phyloP scores from a whole-genome alignment of 2,797 vertebrate species.

The Nyctibius grandis region DNA sequence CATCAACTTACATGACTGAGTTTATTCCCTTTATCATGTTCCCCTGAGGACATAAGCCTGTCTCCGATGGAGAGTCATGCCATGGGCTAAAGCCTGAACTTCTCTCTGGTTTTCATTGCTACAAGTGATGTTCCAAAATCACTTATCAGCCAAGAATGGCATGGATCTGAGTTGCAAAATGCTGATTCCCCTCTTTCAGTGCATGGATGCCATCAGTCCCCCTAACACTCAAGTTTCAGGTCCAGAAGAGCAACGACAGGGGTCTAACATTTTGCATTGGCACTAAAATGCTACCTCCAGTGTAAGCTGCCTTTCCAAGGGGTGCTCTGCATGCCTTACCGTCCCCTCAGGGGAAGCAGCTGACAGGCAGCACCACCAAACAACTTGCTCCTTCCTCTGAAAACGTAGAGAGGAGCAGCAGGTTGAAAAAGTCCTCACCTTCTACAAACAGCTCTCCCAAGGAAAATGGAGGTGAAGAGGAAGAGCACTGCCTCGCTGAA shows the following conservation, averaged over 20 bases:
- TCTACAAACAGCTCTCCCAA: background rate
- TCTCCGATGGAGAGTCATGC: background rate
- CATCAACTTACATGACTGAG: background rate
- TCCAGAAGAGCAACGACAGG: accelerated
- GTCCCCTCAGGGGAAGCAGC: background rate
- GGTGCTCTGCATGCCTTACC: background rate
- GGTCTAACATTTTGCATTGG: background rate
- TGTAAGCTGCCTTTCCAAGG: background rate
- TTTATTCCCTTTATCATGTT: background rate
- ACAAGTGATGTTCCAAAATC: background rate
- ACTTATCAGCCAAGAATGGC: background rate
- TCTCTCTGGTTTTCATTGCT: background rate
- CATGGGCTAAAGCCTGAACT: background rate
- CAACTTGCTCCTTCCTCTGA: background rate
- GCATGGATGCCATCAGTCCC: background rate
- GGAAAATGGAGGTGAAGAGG: background rate
- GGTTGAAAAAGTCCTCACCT: background rate
- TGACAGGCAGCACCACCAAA: background rate
- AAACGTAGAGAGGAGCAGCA: accelerated
- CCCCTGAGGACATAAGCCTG: background rate
- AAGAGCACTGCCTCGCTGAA: background rate
- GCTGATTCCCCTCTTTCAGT: background rate
- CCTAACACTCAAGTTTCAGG: background rate
- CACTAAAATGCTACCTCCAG: background rate
- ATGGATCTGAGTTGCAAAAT: background rate